Base-by-base conservation (phyloP, 2,888 invertebrate genomes). In the Melieria picta region DNA sequence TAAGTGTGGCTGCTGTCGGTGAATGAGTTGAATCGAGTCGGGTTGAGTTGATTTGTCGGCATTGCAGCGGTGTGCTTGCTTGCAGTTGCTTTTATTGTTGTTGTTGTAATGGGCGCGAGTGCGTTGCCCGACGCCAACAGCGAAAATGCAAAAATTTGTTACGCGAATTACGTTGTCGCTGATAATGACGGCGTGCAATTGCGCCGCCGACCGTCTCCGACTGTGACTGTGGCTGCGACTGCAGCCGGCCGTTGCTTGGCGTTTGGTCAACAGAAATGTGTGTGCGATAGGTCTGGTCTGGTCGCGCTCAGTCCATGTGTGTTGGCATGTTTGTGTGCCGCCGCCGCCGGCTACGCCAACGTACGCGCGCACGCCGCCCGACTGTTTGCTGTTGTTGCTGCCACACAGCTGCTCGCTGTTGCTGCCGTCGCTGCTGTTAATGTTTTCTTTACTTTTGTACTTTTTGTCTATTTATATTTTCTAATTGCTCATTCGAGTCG, bases 271-370 rank as follows among this genome's bases (percentile, higher is more conserved):
- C 73, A 75, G 74, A 77, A 76, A 74, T 69, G 72, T 75, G 71
- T 76, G 75, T 76, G 73, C 64, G 76, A 71, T 76, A 76, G 77
- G 76, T 77, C 76, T 67, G 77, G 76, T 77, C 76, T 67, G 48
- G 58, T 50, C 63, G 7, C 50, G 63, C 52, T 43, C 43, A 55
- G 47, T 42, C 30, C 30, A 30, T 30, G 30, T 30, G 30, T 30
- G 30, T 30, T 30, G 30, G 30, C 30, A 30, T 30, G 30, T 30
- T 30, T 13, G 58, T 46, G 4, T 58, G 30, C 42, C 58, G 65
- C 11, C 47, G 45, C 6, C 52, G 43, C 13, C 43, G 7, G 13
- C 56, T 56, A 9, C 56, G 5, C 56, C 13, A 55, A 55, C 55
- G 13, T 30, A 30, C 30, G 30, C 30, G 30, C 30, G 30, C 30